Base-by-base conservation (phyloP, 2,113 vertebrate species). In the Gallinago undulata region DNA sequence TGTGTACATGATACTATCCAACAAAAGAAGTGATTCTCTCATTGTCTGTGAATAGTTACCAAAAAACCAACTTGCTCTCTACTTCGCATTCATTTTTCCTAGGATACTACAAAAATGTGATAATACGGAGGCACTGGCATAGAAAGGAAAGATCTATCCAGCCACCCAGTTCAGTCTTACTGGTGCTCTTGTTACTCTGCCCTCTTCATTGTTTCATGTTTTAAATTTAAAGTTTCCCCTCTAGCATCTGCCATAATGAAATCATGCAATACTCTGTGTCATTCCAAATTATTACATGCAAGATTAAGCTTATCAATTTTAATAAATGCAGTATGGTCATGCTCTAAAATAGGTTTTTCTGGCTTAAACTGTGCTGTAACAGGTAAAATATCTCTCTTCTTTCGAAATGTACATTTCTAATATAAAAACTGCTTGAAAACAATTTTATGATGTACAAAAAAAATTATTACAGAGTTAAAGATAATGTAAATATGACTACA, bases 401-500 rank as follows among this genome's bases (percentile, higher is more conserved):
- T 77, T 47, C 81, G 43, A 67, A 66, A 78, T 62, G 48, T 5
- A 2, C 63, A 81, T 66, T 88, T 70, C 56, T 89, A 84, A 68
- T 67, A 62, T 60, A 74, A 51, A 94, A 70, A 82, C 3, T 84
- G 84, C 53, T 78, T 84, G 31, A 59, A 87, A 75, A 72, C 10
- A 64, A 81, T 67, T 70, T 55, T 48, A 85, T 31, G 47, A 72
- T 45, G 18, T 24, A 31, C 50, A 59, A 63, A 84, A 90, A 33
- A 33, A 64, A 41, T 21, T 19, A 84, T n/a, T 51, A 59, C 17
- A 66, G 13, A 55, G 9, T 75, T 93, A 75, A 87, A 94, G 78
- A 78, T 47, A 89, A 89, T 74, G 47, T 84, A 87, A 95, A 89
- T 57, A 89, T 68, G 21, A 78, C 68, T 62, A 43, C 27, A 85